Conservation (phyloP, 2,888 invertebrate species). For the Pegoplata infirma region DNA sequence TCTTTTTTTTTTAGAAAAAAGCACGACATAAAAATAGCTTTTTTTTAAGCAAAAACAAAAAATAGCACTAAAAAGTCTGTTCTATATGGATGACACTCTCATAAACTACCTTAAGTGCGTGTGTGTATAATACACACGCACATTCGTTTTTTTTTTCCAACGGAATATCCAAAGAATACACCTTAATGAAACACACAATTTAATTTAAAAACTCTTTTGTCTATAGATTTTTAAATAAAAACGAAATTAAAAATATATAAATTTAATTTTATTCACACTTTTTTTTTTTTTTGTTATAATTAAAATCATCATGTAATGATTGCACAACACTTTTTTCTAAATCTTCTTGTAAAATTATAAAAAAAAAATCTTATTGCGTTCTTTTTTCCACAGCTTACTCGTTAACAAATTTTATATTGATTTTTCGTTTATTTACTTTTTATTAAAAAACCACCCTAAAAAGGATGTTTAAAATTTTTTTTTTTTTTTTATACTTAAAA, state of each 20-base stretch:
- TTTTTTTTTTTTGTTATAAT: conserved; percentile 3
- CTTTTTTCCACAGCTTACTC: conserved; percentile 15
- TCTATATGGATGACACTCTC: conserved; percentile 12
- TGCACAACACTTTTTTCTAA: conserved; percentile 57
- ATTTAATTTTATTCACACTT: neutral
- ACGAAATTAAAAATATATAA: conserved; percentile 4
- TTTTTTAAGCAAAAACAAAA: conserved; percentile 11
- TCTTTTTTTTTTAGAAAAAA: neutral
- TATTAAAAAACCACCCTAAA: neutral
- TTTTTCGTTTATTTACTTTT: conserved; percentile 3
- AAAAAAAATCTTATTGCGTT: neutral
- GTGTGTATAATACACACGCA: neutral
- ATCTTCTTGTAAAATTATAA: neutral
- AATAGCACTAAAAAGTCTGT: neutral
- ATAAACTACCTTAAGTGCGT: conserved; percentile 12
- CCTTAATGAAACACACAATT: neutral
- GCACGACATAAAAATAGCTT: conserved; percentile 35
- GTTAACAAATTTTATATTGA: conserved; percentile 17
- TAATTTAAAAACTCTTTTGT: neutral
- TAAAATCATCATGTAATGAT: conserved; percentile 56
- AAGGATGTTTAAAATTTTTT: conserved; percentile 19
- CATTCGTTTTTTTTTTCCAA: conserved; percentile 29
- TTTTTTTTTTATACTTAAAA: neutral
- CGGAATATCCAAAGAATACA: neutral
- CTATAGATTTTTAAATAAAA: neutral